These are phyloP conservation scores for Tetranychus urticae DNA, from an alignment of 1,140 invertebrate genomes.

Conservation along the genomic window DNA sequence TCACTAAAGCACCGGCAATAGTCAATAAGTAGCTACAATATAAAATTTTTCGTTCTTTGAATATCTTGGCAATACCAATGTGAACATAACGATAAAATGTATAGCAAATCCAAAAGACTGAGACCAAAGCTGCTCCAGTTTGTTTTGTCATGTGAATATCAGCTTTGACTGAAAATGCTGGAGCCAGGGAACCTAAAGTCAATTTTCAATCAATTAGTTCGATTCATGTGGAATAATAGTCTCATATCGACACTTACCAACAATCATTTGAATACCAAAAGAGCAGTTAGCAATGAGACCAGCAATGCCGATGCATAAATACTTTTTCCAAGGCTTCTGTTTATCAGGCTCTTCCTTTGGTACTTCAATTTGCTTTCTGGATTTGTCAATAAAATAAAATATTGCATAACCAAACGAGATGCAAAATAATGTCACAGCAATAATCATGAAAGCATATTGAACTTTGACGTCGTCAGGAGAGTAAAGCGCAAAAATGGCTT, in stretches of 20 bases:
- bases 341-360: too few species aligned
- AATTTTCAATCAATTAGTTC: conserved; percentile 23
- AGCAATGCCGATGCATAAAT: too few species aligned
- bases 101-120: conserved; percentile 27
- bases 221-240: too few species aligned
- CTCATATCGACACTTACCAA: too few species aligned
- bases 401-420: conserved; percentile 4
- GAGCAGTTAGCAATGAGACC: too few species aligned
- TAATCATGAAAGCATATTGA: neutral
- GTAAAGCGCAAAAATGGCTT: neutral
- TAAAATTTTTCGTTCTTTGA: too few species aligned
- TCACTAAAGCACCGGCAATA: too few species aligned
- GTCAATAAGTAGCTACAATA: too few species aligned
- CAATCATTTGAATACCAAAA: too few species aligned
- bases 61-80: neutral
- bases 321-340: too few species aligned
- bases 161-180: conserved; percentile 21
- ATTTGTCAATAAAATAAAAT: too few species aligned
- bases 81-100: conserved; percentile 17
- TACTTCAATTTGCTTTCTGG: too few species aligned
- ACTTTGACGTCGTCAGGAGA: neutral
- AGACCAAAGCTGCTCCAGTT: conserved; percentile 20
- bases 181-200: conserved; percentile 23
- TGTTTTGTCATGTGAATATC: conserved; percentile 18
- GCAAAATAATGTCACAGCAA: conserved; percentile 8